These are phyloP conservation scores for Arbacia lixula DNA, from an alignment of 53 echinoderm and acorn worm species.

Conservation along the genomic window DNA sequence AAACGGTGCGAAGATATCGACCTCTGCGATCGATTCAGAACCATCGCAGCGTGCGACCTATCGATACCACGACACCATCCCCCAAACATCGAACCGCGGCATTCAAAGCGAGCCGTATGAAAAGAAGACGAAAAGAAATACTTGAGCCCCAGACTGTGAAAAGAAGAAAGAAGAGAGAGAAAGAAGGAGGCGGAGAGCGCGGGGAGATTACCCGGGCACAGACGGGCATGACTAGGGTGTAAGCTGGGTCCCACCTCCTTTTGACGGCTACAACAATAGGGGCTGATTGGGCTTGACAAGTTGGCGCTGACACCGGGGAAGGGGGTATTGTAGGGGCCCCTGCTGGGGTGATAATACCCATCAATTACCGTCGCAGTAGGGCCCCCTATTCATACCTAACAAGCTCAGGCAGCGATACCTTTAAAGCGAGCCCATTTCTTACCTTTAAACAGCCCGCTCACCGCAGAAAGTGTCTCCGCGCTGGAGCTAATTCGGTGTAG, in stretches of 20 bases:
- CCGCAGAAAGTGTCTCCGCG: too few relatives aligned
- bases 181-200: too few relatives aligned
- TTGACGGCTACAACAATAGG: conserved; percentile 56
- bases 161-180: too few relatives aligned
- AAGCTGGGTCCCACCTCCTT: neutral
- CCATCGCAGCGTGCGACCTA: neutral
- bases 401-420: conserved; percentile 40
- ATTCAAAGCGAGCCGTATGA: too few relatives aligned
- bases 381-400: conserved; percentile 35
- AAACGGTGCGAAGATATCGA: conserved; percentile 35
- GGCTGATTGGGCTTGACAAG: conserved; percentile 60
- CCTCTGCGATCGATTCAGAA: neutral
- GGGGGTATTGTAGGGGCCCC: neutral
- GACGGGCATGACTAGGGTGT: too few relatives aligned
- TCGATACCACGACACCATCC: conserved; percentile 16
- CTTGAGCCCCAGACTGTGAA: too few relatives aligned
- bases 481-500: too few relatives aligned
- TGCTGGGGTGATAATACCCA: conserved; percentile 52
- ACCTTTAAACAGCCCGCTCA: too few relatives aligned
- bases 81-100: too few relatives aligned
- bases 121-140: too few relatives aligned
- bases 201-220: too few relatives aligned
- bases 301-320: conserved; percentile 37
- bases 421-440: conserved; percentile 51
- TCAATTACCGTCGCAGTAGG: conserved; percentile 47